phyloP scores from a whole-genome alignment of 2,797 vertebrate species.

The Chrysocyon brachyurus region DNA sequence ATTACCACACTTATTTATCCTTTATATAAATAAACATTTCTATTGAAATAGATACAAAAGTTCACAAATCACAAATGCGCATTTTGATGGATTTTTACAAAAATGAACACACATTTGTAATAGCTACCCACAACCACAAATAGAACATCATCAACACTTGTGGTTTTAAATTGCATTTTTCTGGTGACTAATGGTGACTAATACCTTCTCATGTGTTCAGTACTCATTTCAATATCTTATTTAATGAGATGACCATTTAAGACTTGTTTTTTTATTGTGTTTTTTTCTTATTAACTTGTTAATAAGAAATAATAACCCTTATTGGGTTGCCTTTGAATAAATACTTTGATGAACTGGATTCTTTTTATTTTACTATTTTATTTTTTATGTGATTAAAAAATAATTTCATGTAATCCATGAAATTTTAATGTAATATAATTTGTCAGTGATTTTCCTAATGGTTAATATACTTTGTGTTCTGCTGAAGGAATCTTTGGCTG shows the following conservation, averaged over 20 bases:
- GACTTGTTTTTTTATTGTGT: not conserved
- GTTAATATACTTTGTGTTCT: not conserved
- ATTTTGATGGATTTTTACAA: not conserved
- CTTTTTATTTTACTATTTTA: not conserved
- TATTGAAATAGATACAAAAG: not conserved
- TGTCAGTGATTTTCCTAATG: not conserved
- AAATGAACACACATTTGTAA: constrained; percentile 12
- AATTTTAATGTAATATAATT: not conserved
- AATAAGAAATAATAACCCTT: not conserved
- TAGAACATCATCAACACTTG: not conserved
- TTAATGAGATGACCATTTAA: not conserved
- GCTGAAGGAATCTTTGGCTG: not conserved
- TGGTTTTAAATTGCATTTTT: not conserved
- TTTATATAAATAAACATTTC: not conserved
- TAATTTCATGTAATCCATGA: not conserved
- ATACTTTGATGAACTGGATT: not conserved
- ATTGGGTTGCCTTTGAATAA: constrained; percentile 44
- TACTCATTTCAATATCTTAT: not conserved
- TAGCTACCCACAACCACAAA: not conserved
- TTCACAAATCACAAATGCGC: not conserved
- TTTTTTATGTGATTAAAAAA: not conserved
- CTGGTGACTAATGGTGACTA: not conserved
- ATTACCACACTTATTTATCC: not conserved
- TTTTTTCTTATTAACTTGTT: not conserved
- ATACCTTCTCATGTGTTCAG: not conserved